These are phyloP conservation scores for Macrobrachium nipponense DNA, from an alignment of 1,140 invertebrate species.

Conservation along the genomic window DNA sequence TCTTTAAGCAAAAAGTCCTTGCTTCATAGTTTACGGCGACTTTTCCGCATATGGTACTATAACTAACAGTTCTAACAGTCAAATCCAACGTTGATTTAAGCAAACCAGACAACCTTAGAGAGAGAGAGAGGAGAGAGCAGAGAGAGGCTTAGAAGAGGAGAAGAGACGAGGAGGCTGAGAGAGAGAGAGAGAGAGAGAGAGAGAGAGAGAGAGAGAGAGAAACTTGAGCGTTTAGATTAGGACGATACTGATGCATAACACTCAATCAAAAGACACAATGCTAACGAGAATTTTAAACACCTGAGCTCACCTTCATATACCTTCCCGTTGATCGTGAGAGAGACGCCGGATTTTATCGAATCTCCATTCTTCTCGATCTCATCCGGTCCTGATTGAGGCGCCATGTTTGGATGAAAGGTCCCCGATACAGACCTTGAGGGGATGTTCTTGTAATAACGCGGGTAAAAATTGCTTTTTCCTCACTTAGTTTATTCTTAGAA, in stretches of 20 bases:
- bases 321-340: too few species aligned
- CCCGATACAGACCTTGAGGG: too few species aligned
- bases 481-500: too few species aligned
- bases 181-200: slow-evolving; percentile 25
- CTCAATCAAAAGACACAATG: background rate
- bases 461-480: too few species aligned
- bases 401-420: too few species aligned
- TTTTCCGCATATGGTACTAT: background rate
- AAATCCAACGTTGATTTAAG: background rate
- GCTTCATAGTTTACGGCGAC: background rate
- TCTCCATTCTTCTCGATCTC: too few species aligned
- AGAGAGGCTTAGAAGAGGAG: slow-evolving; percentile 2
- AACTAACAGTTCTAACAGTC: background rate
- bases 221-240: background rate
- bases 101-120: background rate
- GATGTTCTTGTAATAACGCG: too few species aligned
- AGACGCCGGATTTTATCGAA: too few species aligned
- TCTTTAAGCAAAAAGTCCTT: too few species aligned
- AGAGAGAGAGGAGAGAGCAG: background rate
- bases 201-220: slow-evolving; percentile 27
- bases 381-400: too few species aligned
- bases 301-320: too few species aligned
- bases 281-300: background rate
- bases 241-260: background rate
- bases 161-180: background rate